Base-by-base conservation (phyloP, 2,113 vertebrate genomes). In the Athene noctua region DNA sequence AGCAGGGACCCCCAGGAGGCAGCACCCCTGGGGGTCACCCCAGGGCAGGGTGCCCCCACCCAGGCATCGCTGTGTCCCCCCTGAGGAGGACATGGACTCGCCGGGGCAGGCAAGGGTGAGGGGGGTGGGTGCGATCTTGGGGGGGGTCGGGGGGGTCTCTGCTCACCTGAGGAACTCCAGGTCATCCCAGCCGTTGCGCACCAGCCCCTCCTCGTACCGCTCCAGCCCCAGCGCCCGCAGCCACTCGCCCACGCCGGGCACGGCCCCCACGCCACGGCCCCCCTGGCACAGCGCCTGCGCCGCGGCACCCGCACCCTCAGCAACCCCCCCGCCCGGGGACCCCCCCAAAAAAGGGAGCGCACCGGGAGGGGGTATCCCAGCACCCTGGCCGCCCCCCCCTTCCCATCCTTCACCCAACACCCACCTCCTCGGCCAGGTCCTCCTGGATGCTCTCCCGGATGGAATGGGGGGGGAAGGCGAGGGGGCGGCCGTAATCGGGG, bases 121-220 rank as follows among this genome's bases (percentile, higher is more conserved):
- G 42, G 21, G 44, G 42, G 20, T 19, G 20, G 30, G 29, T n/a
- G 29, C 20, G 46, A 46, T 46, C 7, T 46, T 46, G 46, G 46
- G 18, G 44, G 46, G 46, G 16, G 13, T 13, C 46, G 8, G 18
- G 36, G 15, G 52, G 10, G 29, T 44, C 42, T 44, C 27, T 29
- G 19, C 94, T 90, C 96, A 99, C 99, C 99, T 99, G 97, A 99
- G 99, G 96, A 99, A 99, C 96, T 99, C 99, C 94, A 99, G 98
- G 96, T 99, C 99, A 13, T 99, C 99, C 99, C 99, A 99, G 97
- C 99, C 99, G 20, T 99, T 99, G 97, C 99, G 99, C 80, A 99
- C 97, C 65, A 99, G 98, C 23, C 99, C 99, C 93, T 98, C 98
- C 96, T 99, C 99, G 80, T 99, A 99, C 73, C 97, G 95, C 97